Conservation (phyloP, 2,113 vertebrate species). For the Phyllopteryx taeniolatus region DNA sequence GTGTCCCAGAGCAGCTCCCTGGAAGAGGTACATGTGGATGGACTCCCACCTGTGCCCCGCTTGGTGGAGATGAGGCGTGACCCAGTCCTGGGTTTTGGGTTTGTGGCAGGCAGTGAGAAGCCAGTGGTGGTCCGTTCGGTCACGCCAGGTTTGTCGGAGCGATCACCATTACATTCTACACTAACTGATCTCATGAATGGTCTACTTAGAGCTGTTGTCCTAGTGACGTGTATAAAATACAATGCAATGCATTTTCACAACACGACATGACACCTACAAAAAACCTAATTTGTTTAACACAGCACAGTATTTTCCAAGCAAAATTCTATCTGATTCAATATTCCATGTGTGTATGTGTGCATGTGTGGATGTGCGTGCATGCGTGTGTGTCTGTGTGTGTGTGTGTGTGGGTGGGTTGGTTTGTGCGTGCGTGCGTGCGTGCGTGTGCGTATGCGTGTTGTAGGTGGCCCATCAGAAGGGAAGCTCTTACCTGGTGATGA, state of each 20-base stretch:
- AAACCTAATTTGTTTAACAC: not conserved
- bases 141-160: conserved; percentile 81
- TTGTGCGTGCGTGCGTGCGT: not conserved
- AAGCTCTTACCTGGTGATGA: conserved; percentile 94
- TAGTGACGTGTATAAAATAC: not conserved
- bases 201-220: conserved; percentile 10
- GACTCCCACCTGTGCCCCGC: conserved; percentile 83
- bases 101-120: conserved; percentile 96
- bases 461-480: conserved; percentile 94
- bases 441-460: conserved; percentile 24
- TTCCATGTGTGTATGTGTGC: not conserved
- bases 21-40: conserved; percentile 90
- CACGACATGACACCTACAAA: not conserved
- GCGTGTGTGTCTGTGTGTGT: conserved; percentile 22
- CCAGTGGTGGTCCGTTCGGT: conserved; percentile 96
- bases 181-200: conserved; percentile 43
- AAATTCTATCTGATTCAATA: not conserved
- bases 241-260: not conserved
- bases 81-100: conserved; percentile 93
- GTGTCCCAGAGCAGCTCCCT: conserved; percentile 87
- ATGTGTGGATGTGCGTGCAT: not conserved
- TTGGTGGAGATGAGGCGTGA: conserved; percentile 94
- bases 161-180: conserved; percentile 30
- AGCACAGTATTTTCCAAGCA: not conserved
- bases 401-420: conserved; percentile 74